phyloP scores from a whole-genome alignment of 2,113 vertebrate species.

The Corythoichthys intestinalis region DNA sequence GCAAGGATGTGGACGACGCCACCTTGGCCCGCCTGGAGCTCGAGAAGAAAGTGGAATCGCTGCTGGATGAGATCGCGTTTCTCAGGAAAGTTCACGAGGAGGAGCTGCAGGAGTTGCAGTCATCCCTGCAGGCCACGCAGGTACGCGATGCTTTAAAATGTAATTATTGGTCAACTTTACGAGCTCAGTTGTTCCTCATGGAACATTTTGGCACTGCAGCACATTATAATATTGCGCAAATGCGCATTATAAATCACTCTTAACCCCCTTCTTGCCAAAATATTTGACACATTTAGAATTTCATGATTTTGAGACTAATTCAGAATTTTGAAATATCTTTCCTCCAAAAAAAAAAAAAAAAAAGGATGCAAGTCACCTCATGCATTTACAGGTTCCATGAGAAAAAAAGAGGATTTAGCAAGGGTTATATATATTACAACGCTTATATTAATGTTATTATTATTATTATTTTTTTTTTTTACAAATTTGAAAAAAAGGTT shows the following conservation, averaged over 20 bases:
- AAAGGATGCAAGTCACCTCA: no score
- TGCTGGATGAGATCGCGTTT: conserved; percentile 81
- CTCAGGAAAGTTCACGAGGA: conserved; percentile 78
- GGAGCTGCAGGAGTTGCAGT: conserved; percentile 76
- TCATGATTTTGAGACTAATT: no score
- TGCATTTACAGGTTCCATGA: no score
- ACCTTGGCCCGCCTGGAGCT: conserved; percentile 73
- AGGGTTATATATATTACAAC: no score
- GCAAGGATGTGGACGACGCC: conserved; percentile 76
- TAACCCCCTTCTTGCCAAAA: no score
- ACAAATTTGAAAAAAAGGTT: no score
- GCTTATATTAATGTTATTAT: no score
- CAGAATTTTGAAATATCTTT: no score
- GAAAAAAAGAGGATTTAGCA: no score
- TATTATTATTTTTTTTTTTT: no score
- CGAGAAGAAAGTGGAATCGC: conserved; percentile 78
- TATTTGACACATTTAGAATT: no score
- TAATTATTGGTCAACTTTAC: neutral
- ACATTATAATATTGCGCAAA: neutral
- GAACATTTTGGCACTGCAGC: neutral
- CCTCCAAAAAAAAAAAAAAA: no score
- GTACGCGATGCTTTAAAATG: conserved; percentile 36
- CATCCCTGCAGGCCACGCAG: conserved; percentile 74
- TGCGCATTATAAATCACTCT: neutral
- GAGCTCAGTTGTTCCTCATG: neutral